phyloP scores from a whole-genome alignment of 2,797 vertebrate genomes.

The Spatula versicolor region DNA sequence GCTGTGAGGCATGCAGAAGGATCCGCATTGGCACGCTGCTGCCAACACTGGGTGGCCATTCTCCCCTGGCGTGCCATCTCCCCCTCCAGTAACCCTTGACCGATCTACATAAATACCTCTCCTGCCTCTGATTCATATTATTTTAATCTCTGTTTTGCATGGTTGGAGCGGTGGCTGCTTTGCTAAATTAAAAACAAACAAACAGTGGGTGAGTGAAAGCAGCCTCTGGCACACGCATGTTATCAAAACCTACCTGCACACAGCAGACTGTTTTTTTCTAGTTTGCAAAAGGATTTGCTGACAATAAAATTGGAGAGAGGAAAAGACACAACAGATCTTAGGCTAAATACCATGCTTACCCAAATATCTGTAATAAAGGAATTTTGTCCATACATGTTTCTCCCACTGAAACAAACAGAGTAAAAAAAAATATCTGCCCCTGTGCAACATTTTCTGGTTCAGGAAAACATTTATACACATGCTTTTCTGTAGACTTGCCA shows the following conservation, averaged over 20 bases:
- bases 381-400: constrained; percentile 37
- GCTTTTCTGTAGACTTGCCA: background rate
- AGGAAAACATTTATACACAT: background rate
- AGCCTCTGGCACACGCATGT: background rate
- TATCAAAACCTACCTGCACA: background rate
- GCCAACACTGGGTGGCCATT: accelerated
- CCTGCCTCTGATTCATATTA: background rate
- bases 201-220: background rate
- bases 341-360: background rate
- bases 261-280: background rate
- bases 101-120: background rate
- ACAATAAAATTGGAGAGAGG: background rate
- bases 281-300: background rate
- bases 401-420: background rate
- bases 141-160: background rate
- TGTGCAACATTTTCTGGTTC: background rate
- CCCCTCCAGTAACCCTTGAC: background rate
- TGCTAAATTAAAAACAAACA: background rate
- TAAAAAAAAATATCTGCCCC: background rate
- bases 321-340: background rate
- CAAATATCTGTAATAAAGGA: background rate
- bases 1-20: accelerated
- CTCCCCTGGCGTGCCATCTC: accelerated
- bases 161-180: background rate
- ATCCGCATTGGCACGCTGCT: background rate